Evolutionary conservation across 2,113 vertebrate genomes (phyloP).

Genomic region (Microcebus griseorufus): DNA sequence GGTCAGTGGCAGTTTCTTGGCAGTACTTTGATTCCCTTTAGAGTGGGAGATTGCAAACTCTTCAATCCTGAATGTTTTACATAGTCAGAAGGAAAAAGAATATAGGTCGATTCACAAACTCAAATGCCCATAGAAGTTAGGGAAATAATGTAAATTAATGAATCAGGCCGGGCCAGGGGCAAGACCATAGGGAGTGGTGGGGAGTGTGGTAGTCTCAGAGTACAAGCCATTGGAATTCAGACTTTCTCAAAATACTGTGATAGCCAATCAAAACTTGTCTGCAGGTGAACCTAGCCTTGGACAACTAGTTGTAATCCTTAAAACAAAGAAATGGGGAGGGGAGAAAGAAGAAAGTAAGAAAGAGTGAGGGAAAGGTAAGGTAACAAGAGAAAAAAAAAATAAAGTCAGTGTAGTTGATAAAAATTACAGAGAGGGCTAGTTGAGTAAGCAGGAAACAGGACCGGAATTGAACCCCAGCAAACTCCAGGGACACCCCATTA

Average conservation of each 20-base stretch:
- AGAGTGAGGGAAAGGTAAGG: neutral
- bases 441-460: neutral
- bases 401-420: neutral
- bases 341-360: neutral
- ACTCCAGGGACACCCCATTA: neutral
- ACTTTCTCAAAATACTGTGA: neutral
- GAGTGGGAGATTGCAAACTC: neutral
- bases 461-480: neutral
- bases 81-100: neutral
- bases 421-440: neutral
- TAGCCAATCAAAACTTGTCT: neutral
- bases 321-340: neutral
- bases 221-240: neutral
- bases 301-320: neutral
- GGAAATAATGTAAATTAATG: neutral
- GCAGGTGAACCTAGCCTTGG: neutral
- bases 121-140: neutral
- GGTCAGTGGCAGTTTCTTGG: neutral
- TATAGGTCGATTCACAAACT: neutral
- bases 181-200: neutral
- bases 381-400: neutral
- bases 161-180: neutral
- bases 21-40: neutral
- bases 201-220: neutral
- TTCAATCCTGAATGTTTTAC: neutral